Evolutionary conservation across 2,113 vertebrate species (phyloP).

Genomic region (Apteryx owenii): DNA sequence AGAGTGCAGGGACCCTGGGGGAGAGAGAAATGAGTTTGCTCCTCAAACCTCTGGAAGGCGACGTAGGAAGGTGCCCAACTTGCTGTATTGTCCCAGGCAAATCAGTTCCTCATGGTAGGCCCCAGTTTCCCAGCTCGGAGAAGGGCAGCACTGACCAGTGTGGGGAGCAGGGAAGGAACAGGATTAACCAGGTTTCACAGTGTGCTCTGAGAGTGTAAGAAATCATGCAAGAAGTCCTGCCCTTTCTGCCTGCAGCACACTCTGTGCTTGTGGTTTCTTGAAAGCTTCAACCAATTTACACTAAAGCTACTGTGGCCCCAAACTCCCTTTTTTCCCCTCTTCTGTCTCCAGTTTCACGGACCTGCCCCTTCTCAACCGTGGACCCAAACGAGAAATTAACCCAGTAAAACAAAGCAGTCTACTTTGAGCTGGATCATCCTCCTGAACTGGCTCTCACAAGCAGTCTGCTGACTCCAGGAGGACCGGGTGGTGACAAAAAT

Average conservation of each 20-base stretch:
- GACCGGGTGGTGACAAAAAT: background rate
- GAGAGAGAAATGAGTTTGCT: background rate
- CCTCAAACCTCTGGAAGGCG: background rate
- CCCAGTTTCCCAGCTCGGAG: background rate
- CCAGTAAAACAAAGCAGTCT: background rate
- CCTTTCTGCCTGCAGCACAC: background rate
- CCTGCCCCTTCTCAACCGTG: background rate
- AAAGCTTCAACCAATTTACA: conserved; percentile 1
- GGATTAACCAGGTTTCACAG: background rate
- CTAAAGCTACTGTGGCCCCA: background rate
- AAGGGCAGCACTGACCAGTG: background rate
- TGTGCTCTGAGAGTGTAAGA: background rate
- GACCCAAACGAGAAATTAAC: background rate
- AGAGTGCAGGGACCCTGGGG: background rate
- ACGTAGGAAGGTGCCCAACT: background rate
- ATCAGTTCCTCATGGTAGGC: background rate
- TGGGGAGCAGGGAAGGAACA: background rate
- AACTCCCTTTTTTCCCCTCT: background rate
- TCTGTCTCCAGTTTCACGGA: background rate
- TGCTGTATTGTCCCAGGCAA: background rate
- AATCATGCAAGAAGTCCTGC: background rate
- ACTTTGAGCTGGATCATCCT: background rate
- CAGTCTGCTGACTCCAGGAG: background rate
- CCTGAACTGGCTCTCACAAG: background rate
- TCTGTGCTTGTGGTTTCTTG: background rate